Percentiles rank a stretch among this genome's conserved stretches.
Evolutionary conservation across 1,140 invertebrate genomes (phyloP).

Genomic region (Drosophila repletoides): DNA sequence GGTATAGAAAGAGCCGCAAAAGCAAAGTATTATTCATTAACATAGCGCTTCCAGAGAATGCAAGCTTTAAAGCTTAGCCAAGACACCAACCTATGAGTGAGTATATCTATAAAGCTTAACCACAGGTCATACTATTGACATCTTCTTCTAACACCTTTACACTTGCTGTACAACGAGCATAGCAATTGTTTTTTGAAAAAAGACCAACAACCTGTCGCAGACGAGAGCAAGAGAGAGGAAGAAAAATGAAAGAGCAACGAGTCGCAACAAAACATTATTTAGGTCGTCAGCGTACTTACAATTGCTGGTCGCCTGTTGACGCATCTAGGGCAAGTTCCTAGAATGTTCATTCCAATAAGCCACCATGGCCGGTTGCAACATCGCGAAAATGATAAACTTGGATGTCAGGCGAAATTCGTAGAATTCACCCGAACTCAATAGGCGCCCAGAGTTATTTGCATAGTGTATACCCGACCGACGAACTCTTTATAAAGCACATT

Average conservation of each 20-base stretch:
- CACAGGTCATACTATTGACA: background rate
- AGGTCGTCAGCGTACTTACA: conserved; percentile 38
- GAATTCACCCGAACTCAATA: conserved; percentile 79
- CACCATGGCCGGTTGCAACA: conserved; percentile 62
- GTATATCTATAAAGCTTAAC: background rate
- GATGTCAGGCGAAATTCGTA: conserved; percentile 71
- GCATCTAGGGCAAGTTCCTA: conserved; percentile 82
- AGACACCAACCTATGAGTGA: conserved; percentile 26
- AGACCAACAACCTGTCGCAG: too few relatives aligned
- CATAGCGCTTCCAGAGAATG: background rate
- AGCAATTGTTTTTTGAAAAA: too few relatives aligned
- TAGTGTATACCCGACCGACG: background rate
- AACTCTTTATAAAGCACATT: background rate
- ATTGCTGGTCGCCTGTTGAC: conserved; percentile 62
- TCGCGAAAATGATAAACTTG: conserved; percentile 52
- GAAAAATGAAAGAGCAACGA: background rate
- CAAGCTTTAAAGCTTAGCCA: conserved; percentile 31
- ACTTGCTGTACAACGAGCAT: conserved; percentile 14
- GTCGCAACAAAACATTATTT: conserved; percentile 30
- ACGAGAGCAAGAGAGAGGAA: background rate
- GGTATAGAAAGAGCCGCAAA: background rate
- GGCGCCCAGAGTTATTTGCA: conserved; percentile 47
- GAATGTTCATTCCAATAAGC: conserved; percentile 81
- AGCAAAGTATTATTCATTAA: background rate
- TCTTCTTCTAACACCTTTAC: conserved; percentile 4